phyloP scores from a whole-genome alignment of 2,797 vertebrate genomes.

The Hydrophis major region DNA sequence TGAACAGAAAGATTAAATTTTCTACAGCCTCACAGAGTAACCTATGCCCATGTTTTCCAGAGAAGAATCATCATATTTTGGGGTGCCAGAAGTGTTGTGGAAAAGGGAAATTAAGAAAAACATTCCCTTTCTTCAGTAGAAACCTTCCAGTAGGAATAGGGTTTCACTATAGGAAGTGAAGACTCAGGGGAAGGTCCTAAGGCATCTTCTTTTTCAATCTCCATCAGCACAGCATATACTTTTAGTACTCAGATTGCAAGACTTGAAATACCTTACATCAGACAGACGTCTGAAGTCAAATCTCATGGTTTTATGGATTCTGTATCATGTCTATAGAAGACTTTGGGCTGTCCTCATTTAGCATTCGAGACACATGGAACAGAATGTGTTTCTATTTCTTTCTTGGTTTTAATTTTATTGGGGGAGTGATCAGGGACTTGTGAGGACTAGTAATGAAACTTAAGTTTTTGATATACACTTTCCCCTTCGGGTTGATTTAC shows the following conservation, averaged over 20 bases:
- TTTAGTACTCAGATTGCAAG: not conserved
- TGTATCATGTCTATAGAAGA: not conserved
- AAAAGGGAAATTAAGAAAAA: not conserved
- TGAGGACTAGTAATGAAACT: not conserved
- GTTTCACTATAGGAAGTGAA: not conserved
- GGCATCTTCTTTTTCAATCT: not conserved
- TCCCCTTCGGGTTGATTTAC: not conserved
- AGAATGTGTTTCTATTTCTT: not conserved
- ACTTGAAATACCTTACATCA: not conserved
- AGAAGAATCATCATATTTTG: too few species aligned
- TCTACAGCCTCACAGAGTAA: not conserved
- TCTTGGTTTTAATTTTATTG: not conserved
- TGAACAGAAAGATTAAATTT: not conserved
- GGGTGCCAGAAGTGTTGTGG: not conserved
- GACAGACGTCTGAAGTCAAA: not conserved
- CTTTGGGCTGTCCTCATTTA: too few species aligned
- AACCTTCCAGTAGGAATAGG: not conserved
- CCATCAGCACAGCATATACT: not conserved
- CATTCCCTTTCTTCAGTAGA: not conserved
- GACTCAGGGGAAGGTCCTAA: not conserved
- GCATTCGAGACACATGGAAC: not conserved
- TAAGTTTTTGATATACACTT: not conserved
- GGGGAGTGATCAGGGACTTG: not conserved
- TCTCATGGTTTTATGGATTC: not conserved
- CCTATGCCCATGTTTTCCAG: not conserved